Evolutionary conservation across 2,797 vertebrate species (phyloP).

Genomic region (Lerista edwardsae): DNA sequence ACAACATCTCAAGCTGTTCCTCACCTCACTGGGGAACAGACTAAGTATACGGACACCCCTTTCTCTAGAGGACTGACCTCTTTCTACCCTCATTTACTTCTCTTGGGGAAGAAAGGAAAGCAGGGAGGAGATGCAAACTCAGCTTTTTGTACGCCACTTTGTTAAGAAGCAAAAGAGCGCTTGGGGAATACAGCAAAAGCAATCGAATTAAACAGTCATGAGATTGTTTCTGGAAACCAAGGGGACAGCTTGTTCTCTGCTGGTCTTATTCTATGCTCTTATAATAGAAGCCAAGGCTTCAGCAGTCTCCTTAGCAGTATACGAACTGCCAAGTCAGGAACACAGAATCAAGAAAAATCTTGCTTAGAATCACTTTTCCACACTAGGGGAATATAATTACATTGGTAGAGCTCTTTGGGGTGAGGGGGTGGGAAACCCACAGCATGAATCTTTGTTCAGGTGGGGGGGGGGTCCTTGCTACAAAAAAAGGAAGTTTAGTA

Average conservation of each 20-base stretch:
- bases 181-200: neutral
- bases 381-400: neutral
- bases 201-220: rapidly evolving
- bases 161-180: constrained; percentile 3
- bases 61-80: no score
- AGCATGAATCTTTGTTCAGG: neutral
- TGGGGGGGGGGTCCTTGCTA: no score
- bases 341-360: constrained; percentile 34
- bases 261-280: constrained; percentile 28
- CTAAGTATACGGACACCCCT: neutral
- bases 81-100: neutral
- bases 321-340: constrained; percentile 29
- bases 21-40: neutral
- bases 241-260: neutral
- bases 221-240: neutral
- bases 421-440: neutral
- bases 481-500: neutral
- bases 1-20: neutral
- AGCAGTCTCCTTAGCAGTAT: constrained; percentile 6
- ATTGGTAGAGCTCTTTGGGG: constrained; percentile 4
- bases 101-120: neutral
- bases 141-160: neutral
- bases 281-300: constrained; percentile 18
- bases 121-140: neutral
- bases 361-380: neutral